Percentiles rank a stretch among this genome's conserved stretches.
Evolutionary conservation across 2,113 vertebrate species (phyloP).

Genomic region (Vombatus ursinus): DNA sequence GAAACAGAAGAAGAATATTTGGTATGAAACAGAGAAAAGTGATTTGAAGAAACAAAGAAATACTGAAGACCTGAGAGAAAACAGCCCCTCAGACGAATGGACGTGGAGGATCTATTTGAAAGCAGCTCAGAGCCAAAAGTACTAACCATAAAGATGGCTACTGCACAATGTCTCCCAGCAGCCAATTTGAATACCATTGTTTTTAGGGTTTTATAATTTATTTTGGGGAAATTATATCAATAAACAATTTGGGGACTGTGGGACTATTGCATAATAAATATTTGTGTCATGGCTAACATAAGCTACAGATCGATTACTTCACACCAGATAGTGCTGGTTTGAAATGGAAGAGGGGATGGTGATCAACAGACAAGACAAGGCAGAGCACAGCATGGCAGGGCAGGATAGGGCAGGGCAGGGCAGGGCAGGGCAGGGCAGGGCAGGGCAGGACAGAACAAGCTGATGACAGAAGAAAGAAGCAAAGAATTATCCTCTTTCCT

Average conservation of each 20-base stretch:
- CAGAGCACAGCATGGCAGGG: no score
- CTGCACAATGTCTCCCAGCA: not conserved
- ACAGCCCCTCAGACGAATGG: not conserved
- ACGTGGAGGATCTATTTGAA: not conserved
- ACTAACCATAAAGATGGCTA: not conserved
- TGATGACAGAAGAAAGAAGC: not conserved
- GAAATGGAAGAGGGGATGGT: not conserved
- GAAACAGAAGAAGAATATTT: not conserved
- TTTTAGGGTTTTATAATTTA: not conserved
- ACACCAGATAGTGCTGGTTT: not conserved
- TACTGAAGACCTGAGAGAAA: not conserved
- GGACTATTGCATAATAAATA: not conserved
- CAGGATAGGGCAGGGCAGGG: no score
- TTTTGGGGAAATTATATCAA: not conserved
- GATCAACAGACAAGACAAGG: not conserved
- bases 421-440: no score
- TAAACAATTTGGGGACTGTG: not conserved
- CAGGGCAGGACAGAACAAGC: not conserved
- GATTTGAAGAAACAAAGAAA: not conserved
- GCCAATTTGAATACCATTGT: not conserved
- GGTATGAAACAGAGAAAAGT: not conserved
- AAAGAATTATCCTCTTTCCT: not conserved
- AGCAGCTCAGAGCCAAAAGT: not conserved
- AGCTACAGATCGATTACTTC: not conserved
- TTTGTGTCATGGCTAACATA: not conserved